Evolutionary conservation across 2,113 vertebrate species (phyloP).

Genomic region (Nesospiza acunhae): DNA sequence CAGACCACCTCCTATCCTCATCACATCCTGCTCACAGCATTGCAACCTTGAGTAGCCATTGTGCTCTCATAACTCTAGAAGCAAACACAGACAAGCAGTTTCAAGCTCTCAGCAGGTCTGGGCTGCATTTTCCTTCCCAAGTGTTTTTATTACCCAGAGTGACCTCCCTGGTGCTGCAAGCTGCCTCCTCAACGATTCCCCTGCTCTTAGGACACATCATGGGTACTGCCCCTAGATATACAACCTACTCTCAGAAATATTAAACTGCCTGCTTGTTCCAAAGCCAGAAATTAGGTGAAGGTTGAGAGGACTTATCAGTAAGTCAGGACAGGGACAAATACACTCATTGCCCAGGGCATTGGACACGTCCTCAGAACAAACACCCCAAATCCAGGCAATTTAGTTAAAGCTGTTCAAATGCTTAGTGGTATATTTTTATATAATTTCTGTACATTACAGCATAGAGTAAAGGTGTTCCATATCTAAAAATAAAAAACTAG

Average conservation of each 20-base stretch:
- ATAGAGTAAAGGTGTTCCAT: not conserved
- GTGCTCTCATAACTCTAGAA: not conserved
- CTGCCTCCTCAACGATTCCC: rapidly evolving
- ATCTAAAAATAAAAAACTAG: not conserved
- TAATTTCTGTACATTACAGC: not conserved
- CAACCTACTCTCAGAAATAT: not conserved
- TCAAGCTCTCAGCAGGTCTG: not conserved
- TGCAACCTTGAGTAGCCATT: not conserved
- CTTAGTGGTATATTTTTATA: not conserved
- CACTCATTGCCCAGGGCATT: not conserved
- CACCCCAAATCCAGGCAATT: not conserved
- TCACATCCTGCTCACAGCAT: not conserved
- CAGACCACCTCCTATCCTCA: not conserved
- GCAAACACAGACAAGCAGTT: not conserved
- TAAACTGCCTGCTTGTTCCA: not conserved
- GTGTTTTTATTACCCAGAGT: not conserved
- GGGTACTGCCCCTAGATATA: not conserved
- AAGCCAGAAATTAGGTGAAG: constrained; percentile 17
- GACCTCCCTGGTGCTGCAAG: not conserved
- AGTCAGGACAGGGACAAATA: not conserved
- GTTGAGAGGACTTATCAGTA: constrained; percentile 19
- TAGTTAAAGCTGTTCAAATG: not conserved
- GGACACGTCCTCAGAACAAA: not conserved
- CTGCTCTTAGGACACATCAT: rapidly evolving
- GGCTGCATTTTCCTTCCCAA: not conserved